A percentile compares a stretch with the other conserved stretches of the same genome.
Evolutionary conservation across 2,888 invertebrate genomes (phyloP).

Genomic region (Pecten maximus): DNA sequence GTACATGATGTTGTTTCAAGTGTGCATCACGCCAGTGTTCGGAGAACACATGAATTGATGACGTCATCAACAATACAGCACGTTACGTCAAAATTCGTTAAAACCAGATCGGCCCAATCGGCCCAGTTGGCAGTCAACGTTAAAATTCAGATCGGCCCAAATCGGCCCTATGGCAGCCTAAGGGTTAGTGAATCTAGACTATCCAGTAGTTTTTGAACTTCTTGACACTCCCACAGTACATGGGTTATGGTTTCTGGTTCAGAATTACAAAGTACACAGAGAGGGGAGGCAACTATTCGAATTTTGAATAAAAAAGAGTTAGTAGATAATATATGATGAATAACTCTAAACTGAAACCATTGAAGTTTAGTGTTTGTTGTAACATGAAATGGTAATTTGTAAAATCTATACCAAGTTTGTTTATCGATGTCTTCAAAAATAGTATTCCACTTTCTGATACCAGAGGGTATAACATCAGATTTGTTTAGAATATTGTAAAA

Average conservation of each 20-base stretch:
- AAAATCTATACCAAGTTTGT: background rate
- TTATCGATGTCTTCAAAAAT: background rate
- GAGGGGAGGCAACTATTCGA: background rate
- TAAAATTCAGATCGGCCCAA: no score
- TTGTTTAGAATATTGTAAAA: background rate
- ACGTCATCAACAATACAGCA: no score
- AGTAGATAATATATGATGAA: background rate
- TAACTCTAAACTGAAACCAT: background rate
- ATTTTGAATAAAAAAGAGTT: background rate
- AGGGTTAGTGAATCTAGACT: background rate
- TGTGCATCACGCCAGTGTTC: no score
- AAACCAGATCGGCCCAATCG: no score
- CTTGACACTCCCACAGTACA: background rate
- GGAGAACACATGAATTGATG: no score
- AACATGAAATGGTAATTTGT: background rate
- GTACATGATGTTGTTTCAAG: no score
- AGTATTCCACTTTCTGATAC: background rate
- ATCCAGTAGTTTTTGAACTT: background rate
- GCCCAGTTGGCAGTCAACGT: no score
- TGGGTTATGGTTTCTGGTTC: background rate
- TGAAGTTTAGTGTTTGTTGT: background rate
- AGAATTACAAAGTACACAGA: background rate
- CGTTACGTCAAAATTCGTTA: no score
- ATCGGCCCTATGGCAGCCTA: no score
- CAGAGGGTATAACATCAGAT: background rate